phyloP scores from a whole-genome alignment of 2,113 vertebrate genomes.

The Acrocephalus arundinaceus region DNA sequence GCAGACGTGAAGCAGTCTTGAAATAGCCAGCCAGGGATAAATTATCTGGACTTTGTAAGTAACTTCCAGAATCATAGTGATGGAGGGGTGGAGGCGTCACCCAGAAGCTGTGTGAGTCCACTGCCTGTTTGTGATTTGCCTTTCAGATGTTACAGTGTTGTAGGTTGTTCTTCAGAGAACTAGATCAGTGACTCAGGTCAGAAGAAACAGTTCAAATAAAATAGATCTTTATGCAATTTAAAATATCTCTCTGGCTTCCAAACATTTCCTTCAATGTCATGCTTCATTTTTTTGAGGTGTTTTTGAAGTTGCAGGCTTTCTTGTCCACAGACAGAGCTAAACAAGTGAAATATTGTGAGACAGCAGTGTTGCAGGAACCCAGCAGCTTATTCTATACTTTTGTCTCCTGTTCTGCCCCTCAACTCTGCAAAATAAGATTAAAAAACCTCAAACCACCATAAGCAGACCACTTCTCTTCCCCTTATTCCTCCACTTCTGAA shows the following conservation, averaged over 20 bases:
- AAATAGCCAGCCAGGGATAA: slow-evolving; percentile 15
- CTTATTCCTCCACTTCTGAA: neutral
- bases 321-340: neutral
- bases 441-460: fast-evolving
- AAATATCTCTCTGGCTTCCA: neutral
- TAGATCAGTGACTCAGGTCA: neutral
- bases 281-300: neutral
- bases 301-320: neutral
- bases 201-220: neutral
- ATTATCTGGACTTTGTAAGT: slow-evolving; percentile 33
- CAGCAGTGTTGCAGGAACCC: neutral
- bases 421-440: neutral
- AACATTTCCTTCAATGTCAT: neutral
- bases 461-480: neutral
- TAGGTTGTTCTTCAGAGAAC: neutral
- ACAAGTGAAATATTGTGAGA: neutral
- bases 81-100: neutral
- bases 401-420: neutral
- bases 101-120: neutral
- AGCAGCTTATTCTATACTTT: neutral
- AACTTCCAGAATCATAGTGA: slow-evolving; percentile 46
- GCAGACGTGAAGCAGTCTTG: neutral
- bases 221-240: neutral
- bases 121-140: neutral
- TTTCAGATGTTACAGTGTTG: neutral